Base-by-base conservation (phyloP, 64 coral and sea anemone species). In the Astreopora myriophthalma region DNA sequence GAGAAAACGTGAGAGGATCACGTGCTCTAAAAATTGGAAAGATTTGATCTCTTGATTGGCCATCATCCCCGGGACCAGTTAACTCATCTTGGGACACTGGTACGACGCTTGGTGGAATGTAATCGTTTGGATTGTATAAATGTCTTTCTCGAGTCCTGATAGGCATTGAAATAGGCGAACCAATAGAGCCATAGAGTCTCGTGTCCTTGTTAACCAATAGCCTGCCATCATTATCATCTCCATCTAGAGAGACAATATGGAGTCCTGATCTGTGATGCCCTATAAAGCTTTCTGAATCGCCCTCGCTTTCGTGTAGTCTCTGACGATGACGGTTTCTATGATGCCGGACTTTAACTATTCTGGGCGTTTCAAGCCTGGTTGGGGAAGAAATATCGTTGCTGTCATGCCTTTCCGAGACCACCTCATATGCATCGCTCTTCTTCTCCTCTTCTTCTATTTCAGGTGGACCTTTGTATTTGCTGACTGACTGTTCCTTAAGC, bases 381-480 rank as follows among this genome's bases (percentile, higher is more conserved):
- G 24, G 8, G 5, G 8, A 22, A 34, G 48, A 5, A 34, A 39
- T 13, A 49, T 77, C 19, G 14, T 32, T n/a, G 28, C 29, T 34
- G 49, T 80, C 48, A 58, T 19, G 26, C 1, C 12, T 8, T 36
- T 83, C 57, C 14, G 79, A 64, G 7, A 83, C 55, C 22, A 83
- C 79, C 34, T 83, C 79, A 37, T 83, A 83, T 3, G 79, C 79
- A 83, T 83, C 79, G 22, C 79, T 83, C n/a, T 83, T 83, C 34
- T 83, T 83, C 33, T 64, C 52, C n/a, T 83, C 35, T 38, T 83
- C 57, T 38, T 83, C 17, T 60, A 83, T 83, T 39, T 83, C 57
- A 83, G 79, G 95, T 13, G 95, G 95, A 0, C 95, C 95, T 80
- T 90, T 75, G 26, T 55, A 73, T 90, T 97, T 97, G 24, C 55